Conservation (phyloP, 2,888 invertebrate genomes). For the Sesia apiformis region DNA sequence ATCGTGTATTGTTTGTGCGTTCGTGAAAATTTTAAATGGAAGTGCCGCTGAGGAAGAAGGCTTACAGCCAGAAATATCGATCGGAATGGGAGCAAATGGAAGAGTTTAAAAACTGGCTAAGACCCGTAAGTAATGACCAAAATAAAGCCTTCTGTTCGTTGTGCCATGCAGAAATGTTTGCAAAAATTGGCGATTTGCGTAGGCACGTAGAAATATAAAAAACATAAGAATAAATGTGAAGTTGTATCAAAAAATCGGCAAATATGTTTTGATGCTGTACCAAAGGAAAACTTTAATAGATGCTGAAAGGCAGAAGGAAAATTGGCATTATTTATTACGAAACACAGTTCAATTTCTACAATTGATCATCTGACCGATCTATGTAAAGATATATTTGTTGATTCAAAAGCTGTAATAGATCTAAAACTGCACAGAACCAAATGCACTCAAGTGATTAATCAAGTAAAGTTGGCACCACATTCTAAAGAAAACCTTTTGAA, state of each 20-base stretch:
- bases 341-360: slow-evolving; percentile 2
- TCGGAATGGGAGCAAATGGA: slow-evolving; percentile 4
- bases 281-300: too few relatives aligned
- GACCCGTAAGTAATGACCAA: slow-evolving; percentile 3
- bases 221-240: slow-evolving; percentile 1
- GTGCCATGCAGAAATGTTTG: slow-evolving; percentile 1
- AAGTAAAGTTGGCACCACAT: slow-evolving; percentile 12
- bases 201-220: neutral
- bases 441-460: slow-evolving; percentile 11
- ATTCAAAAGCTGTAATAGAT: slow-evolving; percentile 4
- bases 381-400: slow-evolving; percentile 2
- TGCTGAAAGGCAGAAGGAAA: slow-evolving; percentile 2
- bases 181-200: too few relatives aligned
- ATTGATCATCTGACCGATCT: slow-evolving; percentile 4
- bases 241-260: too few relatives aligned
- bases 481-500: slow-evolving; percentile 4
- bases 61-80: neutral
- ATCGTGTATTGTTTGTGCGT: slow-evolving; percentile 23
- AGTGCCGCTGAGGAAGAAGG: neutral
- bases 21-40: neutral
- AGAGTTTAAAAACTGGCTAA: slow-evolving; percentile 4
- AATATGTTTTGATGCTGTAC: neutral
- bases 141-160: slow-evolving; percentile 1
- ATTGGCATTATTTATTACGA: neutral
- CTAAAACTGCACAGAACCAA: slow-evolving; percentile 11